Percentiles rank a stretch among this genome's conserved stretches.
Conservation (phyloP, 2,113 vertebrate genomes). For the Nipponia nippon region DNA sequence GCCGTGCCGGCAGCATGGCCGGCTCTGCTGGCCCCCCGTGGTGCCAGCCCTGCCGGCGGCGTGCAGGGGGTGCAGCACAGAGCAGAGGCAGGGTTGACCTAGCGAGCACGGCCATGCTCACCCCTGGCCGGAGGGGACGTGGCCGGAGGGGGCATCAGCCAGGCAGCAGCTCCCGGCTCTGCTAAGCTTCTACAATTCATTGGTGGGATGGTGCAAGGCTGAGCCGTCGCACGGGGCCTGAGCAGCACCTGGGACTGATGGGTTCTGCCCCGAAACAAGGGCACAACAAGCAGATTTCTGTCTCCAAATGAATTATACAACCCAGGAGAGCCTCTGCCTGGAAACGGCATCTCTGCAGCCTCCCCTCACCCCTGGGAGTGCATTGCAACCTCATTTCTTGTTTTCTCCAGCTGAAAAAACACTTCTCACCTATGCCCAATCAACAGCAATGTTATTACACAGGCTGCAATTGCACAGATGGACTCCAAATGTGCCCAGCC, state of each 20-base stretch:
- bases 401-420: background rate
- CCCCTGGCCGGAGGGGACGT: background rate
- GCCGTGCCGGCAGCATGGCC: fast-evolving
- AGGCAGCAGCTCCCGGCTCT: fast-evolving
- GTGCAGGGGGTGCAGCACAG: fast-evolving
- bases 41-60: background rate
- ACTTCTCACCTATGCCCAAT: background rate
- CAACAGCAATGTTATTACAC: background rate
- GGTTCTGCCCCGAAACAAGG: background rate
- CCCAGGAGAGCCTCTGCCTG: background rate
- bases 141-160: background rate
- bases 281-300: background rate
- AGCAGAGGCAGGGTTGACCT: background rate
- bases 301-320: background rate
- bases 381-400: background rate
- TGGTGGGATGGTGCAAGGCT: background rate
- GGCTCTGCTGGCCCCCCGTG: background rate
- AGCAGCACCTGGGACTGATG: background rate
- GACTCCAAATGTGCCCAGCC: background rate
- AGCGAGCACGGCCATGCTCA: fast-evolving
- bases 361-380: background rate
- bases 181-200: background rate
- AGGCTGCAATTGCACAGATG: background rate
- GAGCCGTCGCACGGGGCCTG: background rate
- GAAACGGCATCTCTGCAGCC: background rate